Conservation (phyloP, 2,797 vertebrate species). For the Pelobates cultripes region DNA sequence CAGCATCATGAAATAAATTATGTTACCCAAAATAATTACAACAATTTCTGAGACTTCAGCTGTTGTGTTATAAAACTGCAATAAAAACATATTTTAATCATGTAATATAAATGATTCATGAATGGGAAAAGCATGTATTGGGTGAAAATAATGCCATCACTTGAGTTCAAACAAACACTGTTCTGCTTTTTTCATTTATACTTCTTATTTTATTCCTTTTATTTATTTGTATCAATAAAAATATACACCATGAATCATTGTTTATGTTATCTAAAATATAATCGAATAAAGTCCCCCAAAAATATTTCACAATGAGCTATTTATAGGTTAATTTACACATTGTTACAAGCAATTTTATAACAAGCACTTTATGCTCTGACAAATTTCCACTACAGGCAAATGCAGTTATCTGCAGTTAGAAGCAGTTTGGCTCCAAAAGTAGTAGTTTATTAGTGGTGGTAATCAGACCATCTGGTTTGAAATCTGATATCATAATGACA, state of each 20-base stretch:
- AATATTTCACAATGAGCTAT: background rate
- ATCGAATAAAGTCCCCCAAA: background rate
- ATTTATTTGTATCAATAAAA: background rate
- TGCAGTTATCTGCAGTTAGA: conserved; percentile 5
- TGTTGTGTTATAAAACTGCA: too few relatives aligned
- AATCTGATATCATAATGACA: conserved; percentile 24
- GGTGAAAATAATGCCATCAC: too few relatives aligned
- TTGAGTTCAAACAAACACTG: too few relatives aligned
- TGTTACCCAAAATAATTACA: too few relatives aligned
- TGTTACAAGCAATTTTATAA: background rate
- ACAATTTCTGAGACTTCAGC: too few relatives aligned
- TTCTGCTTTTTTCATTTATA: too few relatives aligned
- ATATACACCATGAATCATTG: background rate
- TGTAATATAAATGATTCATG: too few relatives aligned
- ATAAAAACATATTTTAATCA: too few relatives aligned
- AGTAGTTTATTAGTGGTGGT: conserved; percentile 1
- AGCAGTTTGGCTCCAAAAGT: conserved; percentile 3
- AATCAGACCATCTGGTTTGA: conserved; percentile 25
- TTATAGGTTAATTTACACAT: background rate
- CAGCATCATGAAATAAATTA: too few relatives aligned
- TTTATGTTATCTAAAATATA: background rate
- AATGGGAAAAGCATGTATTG: too few relatives aligned
- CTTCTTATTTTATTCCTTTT: background rate
- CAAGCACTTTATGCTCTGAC: conserved; percentile 1
- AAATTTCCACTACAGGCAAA: conserved; percentile 1